Percentiles rank a stretch among this genome's conserved stretches.
These are phyloP conservation scores for Leucoma salicis DNA, from an alignment of 2,888 invertebrate genomes.

Conservation along the genomic window DNA sequence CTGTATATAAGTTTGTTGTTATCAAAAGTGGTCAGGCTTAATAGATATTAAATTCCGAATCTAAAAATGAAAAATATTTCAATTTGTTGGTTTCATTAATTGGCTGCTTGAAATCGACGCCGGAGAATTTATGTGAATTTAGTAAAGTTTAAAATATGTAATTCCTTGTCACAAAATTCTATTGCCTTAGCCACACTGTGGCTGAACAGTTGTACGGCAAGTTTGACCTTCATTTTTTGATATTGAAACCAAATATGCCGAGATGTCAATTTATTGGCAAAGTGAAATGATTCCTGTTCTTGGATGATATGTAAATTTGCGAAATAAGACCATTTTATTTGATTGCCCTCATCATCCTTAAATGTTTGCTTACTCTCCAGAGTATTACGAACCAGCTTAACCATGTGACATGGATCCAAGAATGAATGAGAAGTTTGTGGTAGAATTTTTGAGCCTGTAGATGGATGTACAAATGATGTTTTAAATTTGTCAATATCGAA, in stretches of 20 bases:
- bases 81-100: conserved; percentile 7
- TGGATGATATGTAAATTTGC: conserved; percentile 2
- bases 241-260: conserved; percentile 3
- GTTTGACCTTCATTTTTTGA: not conserved
- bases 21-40: not conserved
- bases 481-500: not conserved
- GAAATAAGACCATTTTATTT: conserved; percentile 3
- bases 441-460: not conserved
- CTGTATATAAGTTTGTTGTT: not conserved
- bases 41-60: not conserved
- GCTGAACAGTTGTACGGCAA: conserved; percentile 5
- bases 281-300: conserved; percentile 4
- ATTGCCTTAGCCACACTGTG: conserved; percentile 5
- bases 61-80: conserved; percentile 4
- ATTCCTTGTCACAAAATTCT: conserved; percentile 5
- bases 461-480: not conserved
- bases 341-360: not conserved
- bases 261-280: conserved; percentile 5
- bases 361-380: not conserved
- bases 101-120: conserved; percentile 5
- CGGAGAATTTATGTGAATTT: conserved; percentile 5
- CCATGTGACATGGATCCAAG: conserved; percentile 3
- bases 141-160: conserved; percentile 7
- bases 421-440: no score
- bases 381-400: conserved; percentile 25